Evolutionary conservation across 1,140 invertebrate species (phyloP).

Genomic region (Hormaphis cornu): DNA sequence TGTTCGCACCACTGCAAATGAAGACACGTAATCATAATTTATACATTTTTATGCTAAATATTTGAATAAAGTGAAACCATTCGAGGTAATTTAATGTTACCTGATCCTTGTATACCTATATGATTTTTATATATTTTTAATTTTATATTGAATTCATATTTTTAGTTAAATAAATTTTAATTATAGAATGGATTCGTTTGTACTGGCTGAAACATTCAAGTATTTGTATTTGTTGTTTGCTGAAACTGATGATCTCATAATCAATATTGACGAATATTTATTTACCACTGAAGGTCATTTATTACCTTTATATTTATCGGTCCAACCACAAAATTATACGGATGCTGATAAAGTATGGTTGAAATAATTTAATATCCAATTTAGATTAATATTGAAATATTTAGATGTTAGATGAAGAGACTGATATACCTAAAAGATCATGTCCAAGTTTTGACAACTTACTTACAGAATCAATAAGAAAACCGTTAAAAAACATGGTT

Average conservation of each 20-base stretch:
- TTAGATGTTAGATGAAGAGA: conserved; percentile 34
- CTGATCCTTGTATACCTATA: not conserved
- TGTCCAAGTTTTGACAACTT: conserved; percentile 78
- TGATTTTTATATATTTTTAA: not conserved
- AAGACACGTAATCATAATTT: conserved; percentile 53
- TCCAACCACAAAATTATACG: conserved; percentile 29
- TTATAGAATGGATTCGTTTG: conserved; percentile 91
- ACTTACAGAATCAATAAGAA: conserved; percentile 65
- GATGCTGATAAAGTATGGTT: conserved; percentile 3
- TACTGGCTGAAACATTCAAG: conserved; percentile 95
- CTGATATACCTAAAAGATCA: conserved; percentile 52
- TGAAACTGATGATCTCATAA: conserved; percentile 71
- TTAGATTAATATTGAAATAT: not conserved
- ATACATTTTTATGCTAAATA: conserved; percentile 9
- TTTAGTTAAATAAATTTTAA: not conserved
- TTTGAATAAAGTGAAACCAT: not conserved
- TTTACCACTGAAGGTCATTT: conserved; percentile 97
- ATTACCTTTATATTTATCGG: conserved; percentile 66
- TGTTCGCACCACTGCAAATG: conserved; percentile 78
- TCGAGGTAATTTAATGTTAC: not conserved
- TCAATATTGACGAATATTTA: conserved; percentile 93
- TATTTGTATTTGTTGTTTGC: conserved; percentile 92
- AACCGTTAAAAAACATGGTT: conserved; percentile 75
- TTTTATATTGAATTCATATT: not conserved
- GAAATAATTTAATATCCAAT: not conserved